Base-by-base conservation (phyloP, 2,113 vertebrate species). In the Perca fluviatilis region DNA sequence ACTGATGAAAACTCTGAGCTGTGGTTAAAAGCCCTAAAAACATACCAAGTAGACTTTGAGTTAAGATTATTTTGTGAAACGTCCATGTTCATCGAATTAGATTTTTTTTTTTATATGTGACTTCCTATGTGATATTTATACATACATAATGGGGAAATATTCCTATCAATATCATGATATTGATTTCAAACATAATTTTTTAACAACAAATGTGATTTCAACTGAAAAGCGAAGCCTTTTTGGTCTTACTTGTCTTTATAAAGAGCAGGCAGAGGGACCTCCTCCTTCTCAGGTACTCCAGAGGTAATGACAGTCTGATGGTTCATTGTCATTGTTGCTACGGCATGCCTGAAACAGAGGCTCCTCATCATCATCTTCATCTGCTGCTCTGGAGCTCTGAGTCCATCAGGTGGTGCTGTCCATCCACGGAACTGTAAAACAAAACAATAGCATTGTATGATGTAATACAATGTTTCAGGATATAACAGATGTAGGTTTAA, bases 391-490 rank as follows among this genome's bases (percentile, higher is more conserved):
- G 21, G 66, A 60, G 62, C 30, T 56, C 16, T 68, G 13, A 3
- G 56, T 51, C 88, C 92, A 90, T 47, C 13, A 71, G 90, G 69
- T 86, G 92, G 87, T 61, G 77, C 64, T 86, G 72, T 76, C 25
- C 19, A 36, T 25, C 77, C 27, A 78, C 54, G n/a, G 21, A 88
- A 65, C 79, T 69, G 51, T 46, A 43, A 71, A 54, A 69, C 9
- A 72, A 57, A 51, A 49, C n/a, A 58, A 77, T 0, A 46, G 30
- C 21, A 8, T 30, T 43, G 58, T 47, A 9, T 71, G 16, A 58
- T 23, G 50, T 62, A 2, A 33, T 27, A 15, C 40, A 58, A 46
- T 14, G n/a, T 61, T 69, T 27, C 5, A 40, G 11, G n/a, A 16
- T 2, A 51, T 77, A 12, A n/a, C 18, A 7, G 23, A 6, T 68